Conservation (phyloP, 2,797 vertebrate genomes). For the Pangasius macronema region DNA sequence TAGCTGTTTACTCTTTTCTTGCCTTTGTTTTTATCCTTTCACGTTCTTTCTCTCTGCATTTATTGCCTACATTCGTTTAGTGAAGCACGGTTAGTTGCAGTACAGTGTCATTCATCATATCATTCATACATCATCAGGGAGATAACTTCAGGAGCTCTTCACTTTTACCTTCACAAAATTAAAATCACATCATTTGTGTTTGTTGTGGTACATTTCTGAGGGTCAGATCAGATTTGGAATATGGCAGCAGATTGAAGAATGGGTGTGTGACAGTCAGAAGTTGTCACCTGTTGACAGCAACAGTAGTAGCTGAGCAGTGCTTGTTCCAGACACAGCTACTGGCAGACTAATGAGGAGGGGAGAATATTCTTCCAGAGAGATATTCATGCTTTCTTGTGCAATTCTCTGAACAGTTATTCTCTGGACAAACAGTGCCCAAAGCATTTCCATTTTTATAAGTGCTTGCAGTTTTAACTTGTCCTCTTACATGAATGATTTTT, state of each 20-base stretch:
- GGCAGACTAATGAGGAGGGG: background rate
- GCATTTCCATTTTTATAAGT: background rate
- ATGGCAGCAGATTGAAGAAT: background rate
- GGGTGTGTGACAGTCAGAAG: background rate
- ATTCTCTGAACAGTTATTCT: background rate
- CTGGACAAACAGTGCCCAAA: background rate
- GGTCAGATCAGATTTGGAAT: background rate
- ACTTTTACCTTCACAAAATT: background rate
- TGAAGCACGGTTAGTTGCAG: background rate
- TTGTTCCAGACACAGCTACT: background rate
- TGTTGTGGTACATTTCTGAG: background rate
- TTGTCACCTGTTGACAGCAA: constrained; percentile 34
- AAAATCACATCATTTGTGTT: background rate
- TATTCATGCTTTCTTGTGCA: background rate
- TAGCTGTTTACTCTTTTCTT: background rate
- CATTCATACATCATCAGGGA: background rate
- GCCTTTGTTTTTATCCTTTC: background rate
- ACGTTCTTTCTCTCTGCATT: constrained; percentile 26
- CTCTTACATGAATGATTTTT: background rate
- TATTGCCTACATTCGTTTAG: background rate
- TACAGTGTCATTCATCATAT: background rate
- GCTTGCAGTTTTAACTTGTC: background rate
- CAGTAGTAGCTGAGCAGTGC: background rate
- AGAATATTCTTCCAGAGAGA: background rate
- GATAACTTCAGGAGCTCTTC: background rate